phyloP scores from a whole-genome alignment of 2,113 vertebrate species.

The Callaeas wilsoni region DNA sequence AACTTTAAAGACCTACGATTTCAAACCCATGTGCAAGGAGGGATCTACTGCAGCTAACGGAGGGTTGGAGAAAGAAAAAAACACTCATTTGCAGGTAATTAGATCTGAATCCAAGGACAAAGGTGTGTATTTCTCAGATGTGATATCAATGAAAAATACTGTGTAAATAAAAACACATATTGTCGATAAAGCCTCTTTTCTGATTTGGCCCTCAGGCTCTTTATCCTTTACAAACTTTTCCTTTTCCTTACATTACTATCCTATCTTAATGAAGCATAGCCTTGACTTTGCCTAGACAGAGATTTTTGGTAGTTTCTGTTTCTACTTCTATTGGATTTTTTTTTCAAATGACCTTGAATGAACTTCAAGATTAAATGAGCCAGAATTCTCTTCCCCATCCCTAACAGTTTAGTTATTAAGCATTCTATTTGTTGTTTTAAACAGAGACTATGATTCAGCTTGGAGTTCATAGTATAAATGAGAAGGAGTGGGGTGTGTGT shows the following conservation, averaged over 20 bases:
- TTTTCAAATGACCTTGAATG: neutral
- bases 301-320: neutral
- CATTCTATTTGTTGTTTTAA: neutral
- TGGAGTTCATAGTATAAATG: neutral
- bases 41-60: neutral
- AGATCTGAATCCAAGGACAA: neutral
- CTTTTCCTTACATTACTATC: neutral
- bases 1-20: neutral
- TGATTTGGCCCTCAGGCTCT: neutral
- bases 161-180: neutral
- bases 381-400: neutral
- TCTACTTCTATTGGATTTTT: neutral
- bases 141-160: neutral
- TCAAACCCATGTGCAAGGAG: neutral
- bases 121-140: neutral
- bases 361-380: conserved; percentile 15
- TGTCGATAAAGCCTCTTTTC: neutral
- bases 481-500: neutral
- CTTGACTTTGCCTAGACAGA: neutral
- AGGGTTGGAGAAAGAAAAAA: neutral
- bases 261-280: neutral
- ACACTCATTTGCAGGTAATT: neutral
- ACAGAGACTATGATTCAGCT: neutral
- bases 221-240: neutral
- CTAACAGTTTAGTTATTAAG: neutral